A percentile compares a stretch with the other conserved stretches of the same genome.
Evolutionary conservation across 2,113 vertebrate species (phyloP).

Genomic region (Pituophis catenifer): DNA sequence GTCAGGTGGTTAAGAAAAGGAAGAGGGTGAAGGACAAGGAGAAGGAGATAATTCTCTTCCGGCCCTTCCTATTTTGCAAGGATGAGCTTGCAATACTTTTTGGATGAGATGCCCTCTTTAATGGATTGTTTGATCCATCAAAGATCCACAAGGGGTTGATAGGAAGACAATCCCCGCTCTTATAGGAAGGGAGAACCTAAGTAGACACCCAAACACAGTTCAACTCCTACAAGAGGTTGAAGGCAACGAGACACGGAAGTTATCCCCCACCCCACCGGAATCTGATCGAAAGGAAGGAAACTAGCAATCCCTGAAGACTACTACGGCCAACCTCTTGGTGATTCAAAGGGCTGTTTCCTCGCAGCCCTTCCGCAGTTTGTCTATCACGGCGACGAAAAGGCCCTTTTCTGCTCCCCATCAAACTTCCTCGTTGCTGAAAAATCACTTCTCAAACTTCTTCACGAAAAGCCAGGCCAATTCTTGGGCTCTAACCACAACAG

Average conservation of each 20-base stretch:
- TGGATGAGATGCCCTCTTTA: background rate
- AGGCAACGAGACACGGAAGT: background rate
- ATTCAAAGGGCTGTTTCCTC: background rate
- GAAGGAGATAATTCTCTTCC: background rate
- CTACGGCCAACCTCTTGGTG: background rate
- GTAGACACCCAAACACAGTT: background rate
- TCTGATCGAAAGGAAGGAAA: background rate
- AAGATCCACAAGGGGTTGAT: no score
- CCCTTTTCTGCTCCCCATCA: background rate
- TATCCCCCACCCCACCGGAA: background rate
- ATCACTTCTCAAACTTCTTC: background rate
- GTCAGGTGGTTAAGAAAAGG: no score
- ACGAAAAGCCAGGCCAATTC: background rate
- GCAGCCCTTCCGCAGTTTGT: background rate
- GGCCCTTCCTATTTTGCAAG: background rate
- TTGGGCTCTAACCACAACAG: background rate
- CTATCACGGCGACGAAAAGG: background rate
- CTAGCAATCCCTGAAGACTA: accelerated
- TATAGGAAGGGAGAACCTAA: background rate
- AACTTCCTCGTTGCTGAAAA: background rate
- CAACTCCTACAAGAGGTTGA: background rate
- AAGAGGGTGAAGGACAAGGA: no score
- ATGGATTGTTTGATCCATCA: background rate
- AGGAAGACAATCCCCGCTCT: background rate
- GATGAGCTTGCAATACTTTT: background rate